Conservation (phyloP, 2,888 invertebrate genomes). For the Hipparchia sbordonii region DNA sequence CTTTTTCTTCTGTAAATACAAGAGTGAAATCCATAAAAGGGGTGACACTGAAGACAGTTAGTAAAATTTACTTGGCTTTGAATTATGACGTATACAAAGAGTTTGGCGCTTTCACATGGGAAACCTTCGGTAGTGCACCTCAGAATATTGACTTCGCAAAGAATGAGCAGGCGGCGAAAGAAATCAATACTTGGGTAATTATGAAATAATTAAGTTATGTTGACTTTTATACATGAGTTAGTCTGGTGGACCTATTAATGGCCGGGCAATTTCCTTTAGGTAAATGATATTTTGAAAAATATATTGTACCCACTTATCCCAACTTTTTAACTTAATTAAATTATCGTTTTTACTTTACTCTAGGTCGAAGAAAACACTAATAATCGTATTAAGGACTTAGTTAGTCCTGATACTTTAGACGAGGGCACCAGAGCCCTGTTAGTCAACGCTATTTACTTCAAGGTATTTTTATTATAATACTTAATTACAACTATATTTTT, state of each 20-base stretch:
- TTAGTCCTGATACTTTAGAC: slow-evolving; percentile 80
- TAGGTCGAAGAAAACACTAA: slow-evolving; percentile 74
- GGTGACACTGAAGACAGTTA: slow-evolving; percentile 85
- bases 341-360: slow-evolving; percentile 28
- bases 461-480: slow-evolving; percentile 65
- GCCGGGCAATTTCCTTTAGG: too few species aligned
- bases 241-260: too few species aligned
- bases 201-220: not conserved
- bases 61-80: slow-evolving; percentile 85
- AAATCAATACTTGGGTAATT: slow-evolving; percentile 90
- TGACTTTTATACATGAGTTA: not conserved
- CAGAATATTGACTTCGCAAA: slow-evolving; percentile 84
- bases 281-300: too few species aligned
- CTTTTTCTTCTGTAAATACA: slow-evolving; percentile 51
- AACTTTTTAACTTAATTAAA: not conserved
- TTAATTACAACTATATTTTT: too few species aligned
- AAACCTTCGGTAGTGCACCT: slow-evolving; percentile 84
- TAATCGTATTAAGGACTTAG: slow-evolving; percentile 77
- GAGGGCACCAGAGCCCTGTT: slow-evolving; percentile 85
- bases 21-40: slow-evolving; percentile 60
- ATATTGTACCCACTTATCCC: too few species aligned
- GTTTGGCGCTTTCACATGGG: slow-evolving; percentile 79
- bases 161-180: slow-evolving; percentile 64
- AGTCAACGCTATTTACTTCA: slow-evolving; percentile 94
- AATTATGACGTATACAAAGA: slow-evolving; percentile 73